Evolutionary conservation across 1,140 invertebrate genomes (phyloP), one percentile per base, ranked within the genome.

Genomic region (Myzus persicae): DNA sequence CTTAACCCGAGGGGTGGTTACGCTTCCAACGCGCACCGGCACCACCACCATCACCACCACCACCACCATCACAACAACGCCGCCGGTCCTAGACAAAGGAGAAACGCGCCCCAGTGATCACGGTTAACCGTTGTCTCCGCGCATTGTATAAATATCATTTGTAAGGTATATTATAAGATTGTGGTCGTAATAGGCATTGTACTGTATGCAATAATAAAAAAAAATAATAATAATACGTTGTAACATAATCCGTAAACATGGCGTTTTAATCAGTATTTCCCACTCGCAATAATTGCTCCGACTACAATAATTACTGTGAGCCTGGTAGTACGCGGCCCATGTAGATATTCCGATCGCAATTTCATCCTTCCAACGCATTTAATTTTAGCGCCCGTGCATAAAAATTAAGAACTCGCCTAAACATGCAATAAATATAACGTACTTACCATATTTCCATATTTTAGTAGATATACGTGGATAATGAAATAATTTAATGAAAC

Each of bases 1-100:
- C 67, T 93, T 14, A 93, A 93, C 31, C 81, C 44, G 6, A 85
- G 91, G 38, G 81, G 91, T 38, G 44, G 46, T 26, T 92, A 92
- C 38, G 3, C 81, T 31, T 48, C 81, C 31, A 85, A 51, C 1
- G 26, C 46, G 0, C 76, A 93, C 6, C 46, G 91, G 42, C 81
- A 84, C n/a, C 42, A 92, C 51, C 81, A 82, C n/a, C 91, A 82
- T 48, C 42, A 92, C 46, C 44, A 82, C n/a, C 24, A 82, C n/a
- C 24, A 48, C 84, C 81, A 82, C n/a, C 91, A 82, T 38, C 31
- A 92, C 46, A 24, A 82, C 44, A 38, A 48, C 36, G 5, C 3
- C 1, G 46, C 81, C 18, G 91, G 91, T 85, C 81, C 91, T 8
- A 84, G 91, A n/a, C 91, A 93, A 48, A 93, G 91, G 42, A 38